Evolutionary conservation across 2,113 vertebrate genomes (phyloP), one percentile per base, ranked within the genome.

Genomic region (Elgaria multicarinata): DNA sequence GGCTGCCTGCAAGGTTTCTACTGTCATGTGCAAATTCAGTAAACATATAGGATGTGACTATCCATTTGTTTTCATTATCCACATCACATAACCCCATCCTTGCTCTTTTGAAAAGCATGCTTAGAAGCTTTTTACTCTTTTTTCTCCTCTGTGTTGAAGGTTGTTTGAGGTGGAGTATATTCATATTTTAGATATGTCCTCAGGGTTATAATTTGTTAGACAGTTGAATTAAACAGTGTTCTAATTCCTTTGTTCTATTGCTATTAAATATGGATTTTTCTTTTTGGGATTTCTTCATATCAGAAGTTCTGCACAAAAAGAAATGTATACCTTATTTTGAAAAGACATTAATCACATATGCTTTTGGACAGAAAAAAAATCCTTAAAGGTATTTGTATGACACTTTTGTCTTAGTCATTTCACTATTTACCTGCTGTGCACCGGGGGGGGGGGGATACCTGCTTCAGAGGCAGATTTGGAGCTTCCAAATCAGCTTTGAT

Each of bases 11-110:
- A 87, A 90, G 50, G 12, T 92, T 93, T 92, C 18, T 58, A 53
- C 58, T 93, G 78, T 87, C 64, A 89, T 69, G 76, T 28, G 10
- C 24, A 90, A 87, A 92, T 85, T 90, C 55, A 74, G 81, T 91
- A 91, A 94, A 94, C 39, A 96, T 20, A 20, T 79, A 50, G n/a
- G 8, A 90, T 89, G 22, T 90, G 90, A 94, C 89, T 2, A 91
- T 67, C 55, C 0, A 82, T 91, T 94, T 87, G 6, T 83, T 93
- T 94, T 94, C 94, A 93, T 95, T 96, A 94, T 72, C 55, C 36
- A 83, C 58, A 84, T 88, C 26, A 92, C 77, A 91, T 33, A 91
- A 92, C 88, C 87, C 2, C 74, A 89, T 62, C 18, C 2, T 3
- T 44, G 39, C 6, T 91, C 12, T 88, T 71, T 78, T 28, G 72